Base-by-base conservation (phyloP, 2,113 vertebrate species). In the Tachycineta bicolor region DNA sequence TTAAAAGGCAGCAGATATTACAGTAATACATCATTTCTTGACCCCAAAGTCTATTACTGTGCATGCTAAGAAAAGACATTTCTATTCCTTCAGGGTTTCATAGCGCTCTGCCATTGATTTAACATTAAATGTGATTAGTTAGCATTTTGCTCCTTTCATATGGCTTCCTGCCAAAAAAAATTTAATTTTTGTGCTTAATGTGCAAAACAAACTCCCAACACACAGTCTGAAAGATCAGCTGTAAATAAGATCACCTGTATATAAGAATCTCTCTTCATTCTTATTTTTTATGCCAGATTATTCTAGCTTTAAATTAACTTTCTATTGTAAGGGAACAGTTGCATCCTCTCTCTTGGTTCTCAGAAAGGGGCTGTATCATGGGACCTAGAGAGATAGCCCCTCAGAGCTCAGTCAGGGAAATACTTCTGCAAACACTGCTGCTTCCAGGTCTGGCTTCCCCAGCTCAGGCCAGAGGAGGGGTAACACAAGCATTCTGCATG, bases 121-220 rank as follows among this genome's bases (percentile, higher is more conserved):
- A 96, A 93, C 83, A 89, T 95, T 97, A 91, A 92, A 94, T 94
- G 76, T 94, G 90, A 98, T 97, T 97, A 96, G 93, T 93, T 97
- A 96, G 87, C 77, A 94, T 95, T 97, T 97, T 97, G 52, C 39
- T 86, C 94, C 46, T 84, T 85, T 87, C 56, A 23, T 68, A 68
- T 89, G 92, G 69, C 55, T 89, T 89, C 65, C 67, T 96, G 95
- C 74, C 89, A 94, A 90, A 95, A 81, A 39, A 95, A 91, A 84
- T 87, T 93, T 94, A 95, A 76, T 87, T 94, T 91, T 97, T 95
- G 28, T 90, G 43, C 47, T 91, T 88, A 68, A 92, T 76, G 34
- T 85, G 49, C 17, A 91, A 95, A 68, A 16, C 69, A 91, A 89
- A 63, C 18, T 67, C 31, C 8, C 6, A n/a, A 11, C 18, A 47